Percentiles rank a stretch among this genome's conserved stretches.
Evolutionary conservation across 2,797 vertebrate genomes (phyloP).

Genomic region (Coilia nasus): DNA sequence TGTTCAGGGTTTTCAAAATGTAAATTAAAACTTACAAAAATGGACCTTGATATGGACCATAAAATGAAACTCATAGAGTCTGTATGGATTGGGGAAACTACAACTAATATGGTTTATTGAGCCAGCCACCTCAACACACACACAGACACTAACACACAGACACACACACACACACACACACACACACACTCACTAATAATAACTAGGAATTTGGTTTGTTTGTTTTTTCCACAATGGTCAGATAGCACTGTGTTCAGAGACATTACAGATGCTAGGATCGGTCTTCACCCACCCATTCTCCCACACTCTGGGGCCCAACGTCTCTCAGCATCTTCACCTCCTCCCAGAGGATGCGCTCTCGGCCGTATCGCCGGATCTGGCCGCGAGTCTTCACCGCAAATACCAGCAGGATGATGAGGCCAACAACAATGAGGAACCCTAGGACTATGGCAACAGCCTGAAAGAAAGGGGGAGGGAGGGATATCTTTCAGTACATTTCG

Average conservation of each 20-base stretch:
- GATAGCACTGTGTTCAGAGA: not conserved
- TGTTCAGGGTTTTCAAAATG: not conserved
- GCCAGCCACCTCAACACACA: too few species aligned
- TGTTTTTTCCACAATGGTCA: not conserved
- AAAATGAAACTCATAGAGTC: not conserved
- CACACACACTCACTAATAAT: too few species aligned
- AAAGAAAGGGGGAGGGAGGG: constrained; percentile 28
- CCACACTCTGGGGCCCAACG: constrained; percentile 74
- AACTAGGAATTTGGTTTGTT: too few species aligned
- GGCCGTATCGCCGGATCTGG: constrained; percentile 77
- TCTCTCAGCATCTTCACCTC: constrained; percentile 71
- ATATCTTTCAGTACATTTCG: not conserved
- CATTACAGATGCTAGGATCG: not conserved
- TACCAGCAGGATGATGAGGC: constrained; percentile 85
- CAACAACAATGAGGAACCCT: constrained; percentile 82
- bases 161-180: too few species aligned
- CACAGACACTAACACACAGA: too few species aligned
- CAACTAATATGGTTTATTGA: too few species aligned
- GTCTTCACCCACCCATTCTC: constrained; percentile 84
- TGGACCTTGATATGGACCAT: not conserved
- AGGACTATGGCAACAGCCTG: constrained; percentile 88
- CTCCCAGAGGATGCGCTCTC: constrained; percentile 83
- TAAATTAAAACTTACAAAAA: not conserved
- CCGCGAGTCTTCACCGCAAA: constrained; percentile 84
- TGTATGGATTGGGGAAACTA: too few species aligned